phyloP scores from a whole-genome alignment of 37 sponge, comb jelly and placozoan species.

The Chondrilla cf. caribensis region DNA sequence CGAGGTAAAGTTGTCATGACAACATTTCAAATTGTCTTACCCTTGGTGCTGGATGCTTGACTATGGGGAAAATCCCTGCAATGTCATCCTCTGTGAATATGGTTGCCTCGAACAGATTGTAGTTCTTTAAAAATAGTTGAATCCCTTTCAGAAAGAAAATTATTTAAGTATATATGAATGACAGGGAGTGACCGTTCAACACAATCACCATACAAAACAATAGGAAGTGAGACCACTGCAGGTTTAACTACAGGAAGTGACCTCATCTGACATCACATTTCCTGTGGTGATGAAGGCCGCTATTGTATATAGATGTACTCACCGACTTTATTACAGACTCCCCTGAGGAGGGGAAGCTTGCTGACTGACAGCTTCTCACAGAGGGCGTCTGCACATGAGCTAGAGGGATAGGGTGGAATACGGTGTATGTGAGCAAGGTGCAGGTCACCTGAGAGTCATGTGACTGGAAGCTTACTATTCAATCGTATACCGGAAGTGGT shows the following conservation, averaged over 20 bases:
- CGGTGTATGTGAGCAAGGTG: not conserved
- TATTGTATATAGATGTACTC: not conserved
- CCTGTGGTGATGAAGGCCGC: not conserved
- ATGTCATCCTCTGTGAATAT: slow-evolving; percentile 83
- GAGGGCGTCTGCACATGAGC: not conserved
- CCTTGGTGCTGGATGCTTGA: slow-evolving; percentile 72
- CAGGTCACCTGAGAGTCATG: not conserved
- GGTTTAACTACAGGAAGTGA: no score
- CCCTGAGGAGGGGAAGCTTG: slow-evolving; percentile 7
- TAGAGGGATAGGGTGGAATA: not conserved
- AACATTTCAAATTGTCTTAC: slow-evolving; percentile 21
- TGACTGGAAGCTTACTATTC: slow-evolving; percentile 34
- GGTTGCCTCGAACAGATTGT: slow-evolving; percentile 48
- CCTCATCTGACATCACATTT: not conserved
- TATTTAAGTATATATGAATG: not conserved
- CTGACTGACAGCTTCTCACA: not conserved
- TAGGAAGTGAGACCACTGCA: no score
- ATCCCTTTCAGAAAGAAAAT: slow-evolving; percentile 73
- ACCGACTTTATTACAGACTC: slow-evolving; percentile 25
- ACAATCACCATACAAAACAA: not conserved
- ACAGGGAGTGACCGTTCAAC: not conserved
- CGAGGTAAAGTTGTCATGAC: no score
- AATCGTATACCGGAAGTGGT: slow-evolving; percentile 64
- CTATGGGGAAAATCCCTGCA: slow-evolving; percentile 60
- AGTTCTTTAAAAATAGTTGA: slow-evolving; percentile 77